These are phyloP conservation scores for Poecilobothrus nobilitatus DNA, from an alignment of 2,888 invertebrate genomes.

Conservation along the genomic window DNA sequence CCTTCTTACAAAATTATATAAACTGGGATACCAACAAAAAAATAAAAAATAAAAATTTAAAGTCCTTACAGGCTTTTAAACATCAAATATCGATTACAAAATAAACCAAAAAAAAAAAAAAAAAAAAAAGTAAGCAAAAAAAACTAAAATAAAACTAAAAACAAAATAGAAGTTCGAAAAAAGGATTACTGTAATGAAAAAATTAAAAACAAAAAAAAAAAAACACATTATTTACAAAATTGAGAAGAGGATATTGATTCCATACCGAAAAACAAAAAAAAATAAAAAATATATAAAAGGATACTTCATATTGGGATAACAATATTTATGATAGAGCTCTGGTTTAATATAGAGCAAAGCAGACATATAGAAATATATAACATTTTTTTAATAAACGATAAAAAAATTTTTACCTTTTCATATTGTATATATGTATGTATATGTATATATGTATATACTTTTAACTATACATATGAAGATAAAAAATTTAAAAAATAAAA, in stretches of 20 bases:
- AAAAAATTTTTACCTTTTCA: too few species aligned
- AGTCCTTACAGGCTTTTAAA: not conserved
- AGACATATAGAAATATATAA: too few species aligned
- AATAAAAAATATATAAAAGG: too few species aligned
- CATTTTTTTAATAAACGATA: too few species aligned
- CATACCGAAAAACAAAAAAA: not conserved
- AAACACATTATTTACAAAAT: not conserved
- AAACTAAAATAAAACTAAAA: not conserved
- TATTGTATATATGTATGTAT: too few species aligned
- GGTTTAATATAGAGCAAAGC: too few species aligned
- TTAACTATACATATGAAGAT: too few species aligned
- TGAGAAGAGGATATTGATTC: not conserved
- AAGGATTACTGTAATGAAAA: not conserved
- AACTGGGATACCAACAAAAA: too few species aligned
- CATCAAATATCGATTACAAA: not conserved
- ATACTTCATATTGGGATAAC: not conserved
- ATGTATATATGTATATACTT: too few species aligned
- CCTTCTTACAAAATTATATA: too few species aligned
- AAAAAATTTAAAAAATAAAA: too few species aligned
- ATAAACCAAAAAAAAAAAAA: not conserved
- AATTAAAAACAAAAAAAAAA: not conserved
- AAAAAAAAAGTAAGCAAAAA: not conserved
- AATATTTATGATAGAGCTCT: not conserved
- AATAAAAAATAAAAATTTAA: not conserved
- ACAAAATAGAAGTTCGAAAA: not conserved